These are phyloP conservation scores for Gnathonemus echidnorhynchus DNA, from an alignment of 2,113 vertebrate genomes.

Conservation along the genomic window DNA sequence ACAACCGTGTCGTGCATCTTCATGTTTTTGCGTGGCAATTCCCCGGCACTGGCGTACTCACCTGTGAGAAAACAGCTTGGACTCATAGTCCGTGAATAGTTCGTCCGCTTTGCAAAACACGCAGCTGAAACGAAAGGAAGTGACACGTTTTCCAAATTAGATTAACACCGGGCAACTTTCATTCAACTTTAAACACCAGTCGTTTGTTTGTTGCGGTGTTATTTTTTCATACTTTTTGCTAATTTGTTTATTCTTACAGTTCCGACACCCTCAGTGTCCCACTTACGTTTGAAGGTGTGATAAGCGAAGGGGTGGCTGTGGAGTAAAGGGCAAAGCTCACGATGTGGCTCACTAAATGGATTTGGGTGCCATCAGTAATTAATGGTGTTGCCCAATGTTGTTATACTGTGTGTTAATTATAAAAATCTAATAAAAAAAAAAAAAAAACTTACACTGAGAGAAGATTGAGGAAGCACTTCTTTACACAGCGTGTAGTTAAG, in stretches of 20 bases:
- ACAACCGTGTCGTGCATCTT: background rate
- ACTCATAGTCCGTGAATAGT: slow-evolving; percentile 93
- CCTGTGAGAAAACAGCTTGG: slow-evolving; percentile 95
- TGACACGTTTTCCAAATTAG: background rate
- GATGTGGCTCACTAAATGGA: background rate
- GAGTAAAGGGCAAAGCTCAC: background rate
- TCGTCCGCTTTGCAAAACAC: slow-evolving; percentile 97
- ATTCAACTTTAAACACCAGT: background rate
- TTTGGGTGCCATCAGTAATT: background rate
- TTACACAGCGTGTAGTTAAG: no score
- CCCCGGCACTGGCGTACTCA: slow-evolving; percentile 47
- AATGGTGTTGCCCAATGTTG: background rate
- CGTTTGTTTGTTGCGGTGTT: background rate
- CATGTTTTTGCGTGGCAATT: background rate
- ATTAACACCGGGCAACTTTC: background rate
- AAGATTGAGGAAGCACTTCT: background rate
- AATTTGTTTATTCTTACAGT: background rate
- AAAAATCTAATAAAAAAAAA: background rate
- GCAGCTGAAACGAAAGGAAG: slow-evolving; percentile 65
- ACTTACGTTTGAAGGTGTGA: background rate
- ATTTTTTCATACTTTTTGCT: background rate
- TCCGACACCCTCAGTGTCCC: background rate
- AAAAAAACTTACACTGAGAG: background rate
- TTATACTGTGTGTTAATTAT: background rate
- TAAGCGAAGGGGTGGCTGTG: background rate